A percentile compares a stretch with the other conserved stretches of the same genome.
phyloP scores from a whole-genome alignment of 2,797 vertebrate genomes.

The Urocyon cinereoargenteus region DNA sequence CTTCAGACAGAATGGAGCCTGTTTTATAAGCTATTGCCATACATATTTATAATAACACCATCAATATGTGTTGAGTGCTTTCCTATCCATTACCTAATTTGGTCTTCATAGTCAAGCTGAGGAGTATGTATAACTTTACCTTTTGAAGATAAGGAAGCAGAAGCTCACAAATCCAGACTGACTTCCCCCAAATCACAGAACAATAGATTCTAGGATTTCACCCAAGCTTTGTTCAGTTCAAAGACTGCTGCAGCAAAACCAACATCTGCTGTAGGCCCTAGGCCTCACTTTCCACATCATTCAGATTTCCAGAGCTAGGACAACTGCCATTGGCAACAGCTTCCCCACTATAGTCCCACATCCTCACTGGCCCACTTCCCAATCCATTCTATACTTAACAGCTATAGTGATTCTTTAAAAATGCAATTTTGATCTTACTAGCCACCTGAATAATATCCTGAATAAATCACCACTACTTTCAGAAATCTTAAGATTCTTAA shows the following conservation, averaged over 20 bases:
- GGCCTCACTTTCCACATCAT: neutral
- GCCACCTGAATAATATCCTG: neutral
- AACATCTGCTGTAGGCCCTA: neutral
- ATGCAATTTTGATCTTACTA: neutral
- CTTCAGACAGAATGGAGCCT: neutral
- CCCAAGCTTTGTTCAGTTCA: neutral
- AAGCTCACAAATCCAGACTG: neutral
- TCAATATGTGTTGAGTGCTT: neutral
- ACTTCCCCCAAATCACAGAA: neutral
- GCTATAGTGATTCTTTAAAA: neutral
- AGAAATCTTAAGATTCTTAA: neutral
- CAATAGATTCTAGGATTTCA: neutral
- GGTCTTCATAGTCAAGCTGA: neutral
- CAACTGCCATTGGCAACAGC: neutral
- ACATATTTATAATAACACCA: neutral
- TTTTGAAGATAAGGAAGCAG: neutral
- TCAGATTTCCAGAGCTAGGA: neutral
- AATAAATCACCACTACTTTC: neutral
- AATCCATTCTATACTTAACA: neutral
- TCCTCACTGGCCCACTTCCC: neutral
- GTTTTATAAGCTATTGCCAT: neutral
- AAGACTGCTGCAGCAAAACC: neutral
- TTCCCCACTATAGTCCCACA: neutral
- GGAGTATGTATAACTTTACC: neutral
- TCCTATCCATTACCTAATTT: neutral